Conservation (phyloP, 2,797 vertebrate genomes). For the Sebastolobus alascanus region DNA sequence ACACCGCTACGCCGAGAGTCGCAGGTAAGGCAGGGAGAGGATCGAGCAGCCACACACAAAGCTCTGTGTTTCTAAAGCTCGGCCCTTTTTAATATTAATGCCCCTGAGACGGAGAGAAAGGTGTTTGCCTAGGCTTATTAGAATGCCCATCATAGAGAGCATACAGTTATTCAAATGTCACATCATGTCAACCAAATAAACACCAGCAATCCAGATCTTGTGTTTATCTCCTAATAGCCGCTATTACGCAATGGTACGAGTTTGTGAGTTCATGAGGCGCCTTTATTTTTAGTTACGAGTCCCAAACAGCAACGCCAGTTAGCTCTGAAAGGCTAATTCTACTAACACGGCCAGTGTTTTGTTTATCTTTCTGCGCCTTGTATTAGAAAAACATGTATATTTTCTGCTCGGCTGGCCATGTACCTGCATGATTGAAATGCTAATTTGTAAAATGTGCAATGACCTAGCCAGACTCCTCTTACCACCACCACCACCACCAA, state of each 20-base stretch:
- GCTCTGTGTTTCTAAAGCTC: slow-evolving; percentile 72
- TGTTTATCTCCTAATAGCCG: slow-evolving; percentile 78
- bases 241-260: slow-evolving; percentile 74
- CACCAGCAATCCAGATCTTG: slow-evolving; percentile 73
- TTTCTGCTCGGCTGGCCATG: slow-evolving; percentile 80
- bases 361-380: slow-evolving; percentile 75
- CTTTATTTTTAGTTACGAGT: slow-evolving; percentile 36
- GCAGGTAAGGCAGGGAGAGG: slow-evolving; percentile 69
- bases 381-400: slow-evolving; percentile 83
- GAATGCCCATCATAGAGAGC: slow-evolving; percentile 80
- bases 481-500: slow-evolving; percentile 41
- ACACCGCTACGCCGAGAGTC: slow-evolving; percentile 60
- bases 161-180: slow-evolving; percentile 83
- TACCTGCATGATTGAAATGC: slow-evolving; percentile 88
- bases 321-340: slow-evolving; percentile 65
- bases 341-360: slow-evolving; percentile 59
- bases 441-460: slow-evolving; percentile 88
- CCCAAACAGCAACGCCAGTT: slow-evolving; percentile 31
- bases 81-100: slow-evolving; percentile 84
- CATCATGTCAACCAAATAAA: slow-evolving; percentile 83
- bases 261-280: slow-evolving; percentile 47
- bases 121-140: slow-evolving; percentile 84
- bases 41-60: slow-evolving; percentile 59
- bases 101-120: slow-evolving; percentile 68
- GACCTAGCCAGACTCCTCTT: slow-evolving; percentile 82